Base-by-base conservation (phyloP, 1,140 invertebrate species). In the Hylaeus anthracinus region DNA sequence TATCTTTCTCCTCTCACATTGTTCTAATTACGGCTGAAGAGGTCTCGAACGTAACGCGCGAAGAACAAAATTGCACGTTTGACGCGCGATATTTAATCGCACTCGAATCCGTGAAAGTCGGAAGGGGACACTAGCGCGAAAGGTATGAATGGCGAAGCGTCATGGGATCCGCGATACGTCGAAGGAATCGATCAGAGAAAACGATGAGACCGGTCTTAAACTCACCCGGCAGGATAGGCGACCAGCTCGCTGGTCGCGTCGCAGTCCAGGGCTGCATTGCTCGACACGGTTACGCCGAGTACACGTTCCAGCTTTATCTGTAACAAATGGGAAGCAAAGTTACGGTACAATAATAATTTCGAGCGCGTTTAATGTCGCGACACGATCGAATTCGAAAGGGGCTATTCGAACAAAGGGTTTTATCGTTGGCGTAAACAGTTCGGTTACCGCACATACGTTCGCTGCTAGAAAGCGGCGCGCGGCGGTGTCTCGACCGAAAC, bases 161-260 rank as follows among this genome's bases (percentile, higher is more conserved):
- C 26, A 26, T 26, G 26, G 26, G 26, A 26, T 26, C 26, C 26
- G 26, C 26, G 26, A 26, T 26, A 10, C 8, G n/a, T 60, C 64
- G 48, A 60, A 69, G 5, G n/a, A 61, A 81, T 72, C 26, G 70
- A 80, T 53, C 14, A 39, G 26, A 64, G n/a, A 48, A 53, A 71
- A 84, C 26, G 41, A 74, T 69, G 39, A 53, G 26, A 63, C 41
- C n/a, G 67, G 77, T 75, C 2, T 77, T 12, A 76, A 80, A 96
- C 97, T 97, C 94, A 99, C 98, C 98, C 98, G 89, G 98, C 98
- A 76, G 98, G 98, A 95, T 99, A 99, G 10, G 98, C 98, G 83
- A 99, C 96, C 72, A 96, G 94, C 86, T 98, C 97, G 64, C 96
- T 96, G 90, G 96, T 96, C 56, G 96, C 96, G 92, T 98, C 97